Conservation (phyloP, 1,140 invertebrate species). For the Conus betulinus region DNA sequence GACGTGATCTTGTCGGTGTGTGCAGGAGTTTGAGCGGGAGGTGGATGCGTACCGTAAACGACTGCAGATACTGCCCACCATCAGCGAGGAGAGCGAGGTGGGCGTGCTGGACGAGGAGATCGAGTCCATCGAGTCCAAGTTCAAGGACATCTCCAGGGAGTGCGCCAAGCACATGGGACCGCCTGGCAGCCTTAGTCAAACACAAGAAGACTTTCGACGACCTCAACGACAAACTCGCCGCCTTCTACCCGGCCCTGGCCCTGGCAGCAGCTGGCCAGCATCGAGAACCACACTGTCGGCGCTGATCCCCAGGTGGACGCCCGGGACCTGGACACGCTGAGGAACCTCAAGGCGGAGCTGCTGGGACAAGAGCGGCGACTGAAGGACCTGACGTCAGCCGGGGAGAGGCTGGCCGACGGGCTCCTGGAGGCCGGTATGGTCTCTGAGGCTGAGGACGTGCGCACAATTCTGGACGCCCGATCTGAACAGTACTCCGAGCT, state of each 20-base stretch:
- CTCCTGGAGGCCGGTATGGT: conserved; percentile 82
- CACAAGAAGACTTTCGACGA: conserved; percentile 68
- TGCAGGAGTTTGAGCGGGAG: conserved; percentile 67
- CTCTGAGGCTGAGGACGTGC: conserved; percentile 76
- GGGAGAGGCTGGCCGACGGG: conserved; percentile 75
- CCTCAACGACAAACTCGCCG: conserved; percentile 83
- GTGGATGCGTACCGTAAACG: conserved; percentile 66
- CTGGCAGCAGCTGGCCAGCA: conserved; percentile 78
- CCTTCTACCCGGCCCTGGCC: conserved; percentile 90
- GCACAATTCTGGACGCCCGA: conserved; percentile 92
- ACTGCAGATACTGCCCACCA: conserved; percentile 65
- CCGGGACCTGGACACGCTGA: conserved; percentile 56
- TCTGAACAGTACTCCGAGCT: conserved; percentile 87
- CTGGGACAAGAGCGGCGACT: conserved; percentile 65
- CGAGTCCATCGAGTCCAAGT: conserved; percentile 68
- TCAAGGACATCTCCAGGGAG: conserved; percentile 65
- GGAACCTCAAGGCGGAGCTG: conserved; percentile 64
- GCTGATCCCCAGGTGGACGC: conserved; percentile 59
- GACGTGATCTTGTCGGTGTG: not conserved
- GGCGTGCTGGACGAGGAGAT: conserved; percentile 69
- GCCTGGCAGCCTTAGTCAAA: conserved; percentile 61
- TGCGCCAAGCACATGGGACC: conserved; percentile 66
- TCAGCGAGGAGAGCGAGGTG: conserved; percentile 62
- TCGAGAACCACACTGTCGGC: conserved; percentile 59
- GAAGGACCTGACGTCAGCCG: conserved; percentile 61